phyloP scores from a whole-genome alignment of 2,797 vertebrate genomes.

The Apodemus agrarius region DNA sequence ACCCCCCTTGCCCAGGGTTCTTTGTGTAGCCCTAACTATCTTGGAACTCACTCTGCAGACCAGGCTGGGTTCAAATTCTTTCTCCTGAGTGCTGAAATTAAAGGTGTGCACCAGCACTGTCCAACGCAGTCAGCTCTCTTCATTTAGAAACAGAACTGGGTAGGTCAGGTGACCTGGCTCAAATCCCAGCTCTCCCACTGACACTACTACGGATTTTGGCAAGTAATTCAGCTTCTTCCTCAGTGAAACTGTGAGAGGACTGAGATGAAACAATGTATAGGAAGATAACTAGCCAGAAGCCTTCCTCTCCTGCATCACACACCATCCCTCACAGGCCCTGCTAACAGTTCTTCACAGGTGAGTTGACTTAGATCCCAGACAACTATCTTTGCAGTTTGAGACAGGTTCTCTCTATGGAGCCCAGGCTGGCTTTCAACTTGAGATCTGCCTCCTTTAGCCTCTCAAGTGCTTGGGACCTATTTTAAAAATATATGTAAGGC shows the following conservation, averaged over 20 bases:
- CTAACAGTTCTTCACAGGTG: constrained; percentile 36
- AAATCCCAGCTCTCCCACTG: not conserved
- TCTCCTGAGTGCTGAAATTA: not conserved
- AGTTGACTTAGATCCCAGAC: constrained; percentile 32
- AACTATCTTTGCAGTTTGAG: not conserved
- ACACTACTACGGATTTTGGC: constrained; percentile 42
- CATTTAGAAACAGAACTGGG: not conserved
- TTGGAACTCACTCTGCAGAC: not conserved
- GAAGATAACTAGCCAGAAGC: not conserved
- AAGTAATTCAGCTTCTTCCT: constrained; percentile 70
- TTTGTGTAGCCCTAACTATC: not conserved
- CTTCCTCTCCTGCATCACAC: not conserved
- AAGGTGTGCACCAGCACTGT: not conserved
- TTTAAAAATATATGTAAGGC: not conserved
- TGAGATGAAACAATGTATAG: constrained; percentile 63
- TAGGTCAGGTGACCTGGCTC: not conserved
- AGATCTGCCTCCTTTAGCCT: not conserved
- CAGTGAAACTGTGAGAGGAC: constrained; percentile 29
- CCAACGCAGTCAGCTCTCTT: not conserved
- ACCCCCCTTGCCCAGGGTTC: not conserved
- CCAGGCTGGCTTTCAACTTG: not conserved
- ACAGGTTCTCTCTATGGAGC: not conserved
- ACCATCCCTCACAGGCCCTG: not conserved
- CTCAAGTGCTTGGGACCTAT: not conserved
- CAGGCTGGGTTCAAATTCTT: not conserved